Evolutionary conservation across 1,140 invertebrate species (phyloP), one percentile per base, ranked within the genome.

Genomic region (Diorhabda carinulata): DNA sequence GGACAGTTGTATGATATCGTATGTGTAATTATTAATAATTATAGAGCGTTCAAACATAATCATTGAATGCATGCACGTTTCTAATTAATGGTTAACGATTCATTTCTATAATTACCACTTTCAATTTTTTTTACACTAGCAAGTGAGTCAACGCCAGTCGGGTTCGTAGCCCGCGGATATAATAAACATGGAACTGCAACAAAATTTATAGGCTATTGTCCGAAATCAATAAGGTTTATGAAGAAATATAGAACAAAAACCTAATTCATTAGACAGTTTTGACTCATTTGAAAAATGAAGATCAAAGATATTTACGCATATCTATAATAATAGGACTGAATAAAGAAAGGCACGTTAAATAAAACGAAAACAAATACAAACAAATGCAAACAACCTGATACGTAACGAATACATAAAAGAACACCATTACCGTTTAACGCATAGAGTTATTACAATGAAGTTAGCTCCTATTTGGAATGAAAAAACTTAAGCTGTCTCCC

Each of bases 1-100:
- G 63, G 63, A 64, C 63, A 44, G 25, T 64, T 64, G 52, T 64
- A 64, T 64, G 63, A 64, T 64, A 64, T 64, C 63, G 56, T 64
- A 41, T 60, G 58, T 64, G 63, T 64, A 64, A 64, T 64, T 64
- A 64, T 64, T 42, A 44, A 64, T 64, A 64, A 64, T 64, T 64
- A 64, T 57, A 64, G 40, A 64, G 63, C 52, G 56, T 64, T 64
- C 10, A 56, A 64, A 64, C 45, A 44, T n/a, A 64, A 43, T 43
- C 63, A 64, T 64, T 64, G 63, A 64, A 64, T 44, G 63, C 47
- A 64, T 44, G 63, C 47, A 52, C 47, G 47, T 52, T 64, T 64
- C 63, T 64, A 64, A 64, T 64, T n/a, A 56, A 57, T 57, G 52
- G 45, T 64, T 64, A 56, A 47, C 52, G 52, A 43, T 64, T 44